Evolutionary conservation across 2,888 invertebrate species (phyloP).

Genomic region (Orthosia gothica): DNA sequence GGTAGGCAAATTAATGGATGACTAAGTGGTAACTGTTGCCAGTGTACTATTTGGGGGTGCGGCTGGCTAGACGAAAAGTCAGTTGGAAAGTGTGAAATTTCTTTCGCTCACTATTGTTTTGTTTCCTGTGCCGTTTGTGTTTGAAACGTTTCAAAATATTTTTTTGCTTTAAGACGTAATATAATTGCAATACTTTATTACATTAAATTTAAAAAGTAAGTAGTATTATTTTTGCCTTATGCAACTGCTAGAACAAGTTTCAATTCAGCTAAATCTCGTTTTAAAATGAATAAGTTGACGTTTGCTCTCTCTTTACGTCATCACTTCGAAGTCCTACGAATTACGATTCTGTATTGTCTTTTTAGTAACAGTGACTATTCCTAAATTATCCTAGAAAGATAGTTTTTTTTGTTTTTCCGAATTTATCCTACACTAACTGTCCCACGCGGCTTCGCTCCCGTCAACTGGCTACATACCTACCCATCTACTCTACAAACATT

Average conservation of each 20-base stretch:
- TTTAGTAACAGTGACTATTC: no score
- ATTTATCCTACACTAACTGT: no score
- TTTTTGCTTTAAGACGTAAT: background rate
- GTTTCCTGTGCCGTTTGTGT: background rate
- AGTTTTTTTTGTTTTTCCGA: no score
- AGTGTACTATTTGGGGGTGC: constrained; percentile 29
- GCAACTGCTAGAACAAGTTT: constrained; percentile 8
- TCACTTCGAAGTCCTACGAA: background rate
- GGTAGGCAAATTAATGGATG: constrained; percentile 62
- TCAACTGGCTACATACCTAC: no score
- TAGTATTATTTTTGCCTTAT: constrained; percentile 10
- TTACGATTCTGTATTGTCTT: background rate
- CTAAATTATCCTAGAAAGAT: no score
- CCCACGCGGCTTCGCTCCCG: no score
- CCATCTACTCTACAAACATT: no score
- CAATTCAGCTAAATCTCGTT: constrained; percentile 14
- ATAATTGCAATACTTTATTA: constrained; percentile 2
- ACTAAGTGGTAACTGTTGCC: constrained; percentile 56
- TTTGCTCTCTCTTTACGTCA: constrained; percentile 5
- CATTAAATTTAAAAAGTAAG: constrained; percentile 7
- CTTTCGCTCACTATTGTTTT: background rate
- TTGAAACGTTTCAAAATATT: background rate
- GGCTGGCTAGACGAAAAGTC: constrained; percentile 28
- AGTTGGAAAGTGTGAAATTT: background rate
- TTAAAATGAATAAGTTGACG: constrained; percentile 16